Evolutionary conservation across 2,797 vertebrate species (phyloP), one percentile per base, ranked within the genome.

Genomic region (Muscicapa comitata): DNA sequence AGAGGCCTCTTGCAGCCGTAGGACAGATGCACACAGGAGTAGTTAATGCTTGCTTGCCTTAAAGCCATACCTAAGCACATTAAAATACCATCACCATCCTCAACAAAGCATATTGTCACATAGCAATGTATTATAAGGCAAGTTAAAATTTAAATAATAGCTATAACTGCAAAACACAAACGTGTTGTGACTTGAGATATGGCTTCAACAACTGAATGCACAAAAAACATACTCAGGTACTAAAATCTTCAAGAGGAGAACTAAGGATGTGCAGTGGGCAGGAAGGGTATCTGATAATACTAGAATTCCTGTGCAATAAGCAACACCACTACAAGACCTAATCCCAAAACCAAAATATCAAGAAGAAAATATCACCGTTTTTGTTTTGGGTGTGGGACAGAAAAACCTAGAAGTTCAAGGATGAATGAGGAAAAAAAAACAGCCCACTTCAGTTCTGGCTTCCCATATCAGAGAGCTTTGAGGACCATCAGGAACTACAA

Each of bases 231-330:
- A 2, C 81, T 18, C n/a, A 61, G 63, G 70, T 17, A 58, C 11
- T 54, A 68, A 86, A 78, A 54, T n/a, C 28, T 42, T 2, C 18
- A 71, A 72, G n/a, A 66, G n/a, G 8, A 83, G 10, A 80, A 13
- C 17, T 61, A 43, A 19, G 8, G 13, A 25, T 2, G 1, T 29
- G 50, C 1, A 71, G 6, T 0, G 0, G 10, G 53, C 28, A 61
- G 19, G 33, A 67, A 77, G 37, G 11, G 48, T 50, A 19, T 25
- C 13, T 37, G 26, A 53, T 20, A 47, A 42, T 72, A 81, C 7
- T 17, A 24, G 26, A 68, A 86, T 42, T 50, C 23, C 18, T 74
- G 13, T 13, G 35, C 65, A 92, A 43, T 11, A 65, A 78, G 8
- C 4, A 68, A 84, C 75, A 33, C 6, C 3, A 13, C 38, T 38